Percentiles rank a stretch among this genome's conserved stretches.
Conservation (phyloP, 2,888 invertebrate species). For the Agrochola lota region DNA sequence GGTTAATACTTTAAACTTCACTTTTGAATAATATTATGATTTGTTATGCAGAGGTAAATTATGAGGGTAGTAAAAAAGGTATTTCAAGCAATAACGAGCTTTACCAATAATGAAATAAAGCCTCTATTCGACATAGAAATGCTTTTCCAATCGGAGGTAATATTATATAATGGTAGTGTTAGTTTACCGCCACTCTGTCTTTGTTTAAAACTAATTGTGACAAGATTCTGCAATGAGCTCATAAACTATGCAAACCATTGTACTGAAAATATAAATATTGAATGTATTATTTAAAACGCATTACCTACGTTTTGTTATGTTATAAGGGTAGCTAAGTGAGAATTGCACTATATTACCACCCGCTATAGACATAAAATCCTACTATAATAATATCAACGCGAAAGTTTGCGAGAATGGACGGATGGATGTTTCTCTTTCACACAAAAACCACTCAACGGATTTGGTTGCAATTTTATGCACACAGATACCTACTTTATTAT, state of each 20-base stretch:
- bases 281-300: neutral
- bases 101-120: neutral
- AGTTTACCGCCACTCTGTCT: slow-evolving; percentile 70
- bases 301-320: neutral
- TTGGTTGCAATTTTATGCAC: no score
- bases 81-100: slow-evolving; percentile 14
- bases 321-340: neutral
- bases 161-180: slow-evolving; percentile 73
- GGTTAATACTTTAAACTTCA: neutral
- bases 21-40: slow-evolving; percentile 16
- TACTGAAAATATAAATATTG: neutral
- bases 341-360: neutral
- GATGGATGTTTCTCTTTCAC: no score
- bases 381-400: no score
- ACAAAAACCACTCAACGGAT: no score
- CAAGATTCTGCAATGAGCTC: slow-evolving; percentile 32
- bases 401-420: no score
- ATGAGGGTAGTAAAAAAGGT: slow-evolving; percentile 67
- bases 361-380: neutral
- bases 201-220: slow-evolving; percentile 59
- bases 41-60: slow-evolving; percentile 49
- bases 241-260: slow-evolving; percentile 33
- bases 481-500: no score
- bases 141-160: slow-evolving; percentile 29
- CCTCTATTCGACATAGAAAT: neutral